Base-by-base conservation (phyloP, 2,888 invertebrate genomes). In the Microplitis manilae region DNA sequence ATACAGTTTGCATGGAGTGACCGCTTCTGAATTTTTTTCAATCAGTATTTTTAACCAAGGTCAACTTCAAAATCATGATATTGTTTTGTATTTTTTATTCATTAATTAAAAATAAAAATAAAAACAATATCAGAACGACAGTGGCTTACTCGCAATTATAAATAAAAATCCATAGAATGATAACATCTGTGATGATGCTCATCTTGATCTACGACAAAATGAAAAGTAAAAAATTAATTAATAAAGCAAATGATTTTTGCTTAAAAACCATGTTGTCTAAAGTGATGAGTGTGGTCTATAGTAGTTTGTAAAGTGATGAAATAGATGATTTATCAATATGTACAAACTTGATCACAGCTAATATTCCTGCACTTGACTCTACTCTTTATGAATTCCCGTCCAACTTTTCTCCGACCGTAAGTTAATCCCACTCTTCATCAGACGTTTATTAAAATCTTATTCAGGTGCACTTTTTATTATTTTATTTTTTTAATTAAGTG, bases 391-490 rank as follows among this genome's bases (percentile, higher is more conserved):
- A 76, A 68, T 67, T 40, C 71, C 59, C 40, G 61, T 62, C 62
- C 40, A 72, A 81, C 7, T 75, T 75, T 73, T 15, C 60, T 13
- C 61, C 61, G 4, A 67, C 76, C 75, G 77, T 80, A 64, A 77
- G 77, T 80, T 79, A 74, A 8, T 62, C 64, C 15, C 39, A 41
- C 30, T 67, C 62, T 65, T 64, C 59, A 50, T 61, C 61, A 39
- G 62, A 17, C 62, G 20, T 62, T 62, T 62, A 50, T 50, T 13
- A 30, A 72, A 39, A 17, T 65, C 17, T 40, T 62, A 41, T 72
- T 40, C 38, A 9, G 38, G 4, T 40, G 17, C 13, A 62, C 39
- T 39, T 17, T 38, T n/a, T 13, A 9, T 9, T 50, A 50, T 50
- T 50, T 50, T 13, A 72, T 72, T 20, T 39, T 62, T n/a, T 62